Evolutionary conservation across 2,797 vertebrate genomes (phyloP), one percentile per base, ranked within the genome.

Genomic region (Danio tinwini): DNA sequence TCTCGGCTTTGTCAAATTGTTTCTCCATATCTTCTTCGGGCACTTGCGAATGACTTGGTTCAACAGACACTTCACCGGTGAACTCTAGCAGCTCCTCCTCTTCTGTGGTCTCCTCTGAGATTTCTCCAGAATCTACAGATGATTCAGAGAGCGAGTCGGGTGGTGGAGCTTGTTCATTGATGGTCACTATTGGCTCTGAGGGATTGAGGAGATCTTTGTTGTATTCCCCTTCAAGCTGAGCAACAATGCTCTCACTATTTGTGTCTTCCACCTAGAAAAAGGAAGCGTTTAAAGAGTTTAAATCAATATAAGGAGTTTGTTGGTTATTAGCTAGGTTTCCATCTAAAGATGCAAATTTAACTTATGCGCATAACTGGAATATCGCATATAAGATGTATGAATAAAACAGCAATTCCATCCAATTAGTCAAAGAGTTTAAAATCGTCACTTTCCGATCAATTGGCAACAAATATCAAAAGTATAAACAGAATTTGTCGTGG

Each of bases 1-100:
- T 79, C 12, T 69, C 78, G 58, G 72, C 56, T n/a, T 87, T 19
- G 17, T 37, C 59, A 74, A 83, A 82, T 76, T 70, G 42, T 39
- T 47, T 49, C 40, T 81, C 70, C 50, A 42, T 10, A 17, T 42
- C 42, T 5, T 1, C 19, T 45, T 82, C 45, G 63, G 55, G 14
- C 45, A 72, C 53, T 21, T 56, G 78, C 1, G 14, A 13, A 9
- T 12, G 12, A 55, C 49, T 61, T 58, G 39, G 50, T n/a, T 76
- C 68, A 53, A 45, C 7, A 5, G 21, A 37, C 12, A 62, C 52
- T 2, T 82, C 52, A n/a, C 37, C 40, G 6, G 21, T 14, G 52
- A 39, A 50, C n/a, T 81, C 71, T 16, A 69, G 64, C 16, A 37
- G 19, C 50, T 76, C 61, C 7, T 82, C 64, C 56, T 82, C 61